These are phyloP conservation scores for Ptychoptera contaminata DNA, from an alignment of 2,888 invertebrate species.

Conservation along the genomic window DNA sequence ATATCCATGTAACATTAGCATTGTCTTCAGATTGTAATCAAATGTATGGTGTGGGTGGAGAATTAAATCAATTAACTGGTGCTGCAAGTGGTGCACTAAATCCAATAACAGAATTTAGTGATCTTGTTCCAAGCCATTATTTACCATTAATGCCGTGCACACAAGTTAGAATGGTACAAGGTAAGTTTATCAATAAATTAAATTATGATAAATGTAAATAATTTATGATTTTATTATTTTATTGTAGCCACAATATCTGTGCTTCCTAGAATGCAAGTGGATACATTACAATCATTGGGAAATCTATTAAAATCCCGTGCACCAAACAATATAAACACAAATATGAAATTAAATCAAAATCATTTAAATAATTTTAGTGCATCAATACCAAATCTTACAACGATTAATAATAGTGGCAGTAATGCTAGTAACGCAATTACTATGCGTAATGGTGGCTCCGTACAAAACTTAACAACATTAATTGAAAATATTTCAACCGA, in stretches of 20 bases:
- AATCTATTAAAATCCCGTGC: conserved; percentile 34
- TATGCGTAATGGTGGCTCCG: conserved; percentile 33
- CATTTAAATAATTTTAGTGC: conserved; percentile 22
- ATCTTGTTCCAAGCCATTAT: conserved; percentile 54
- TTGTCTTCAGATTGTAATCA: conserved; percentile 42
- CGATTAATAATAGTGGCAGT: conserved; percentile 21
- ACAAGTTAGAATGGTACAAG: conserved; percentile 47
- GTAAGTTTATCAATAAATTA: conserved; percentile 27
- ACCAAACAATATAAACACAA: conserved; percentile 31
- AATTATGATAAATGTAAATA: conserved; percentile 24
- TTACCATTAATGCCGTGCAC: conserved; percentile 38
- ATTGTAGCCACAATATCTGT: conserved; percentile 53
- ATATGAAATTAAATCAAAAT: conserved; percentile 13
- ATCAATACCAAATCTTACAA: conserved; percentile 29
- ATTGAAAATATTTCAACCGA: conserved; percentile 17
- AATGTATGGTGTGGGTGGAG: conserved; percentile 33
- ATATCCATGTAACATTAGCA: conserved; percentile 50
- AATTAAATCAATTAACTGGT: conserved; percentile 40
- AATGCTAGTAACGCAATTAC: not conserved
- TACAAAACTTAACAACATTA: conserved; percentile 30
- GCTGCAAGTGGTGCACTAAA: conserved; percentile 53
- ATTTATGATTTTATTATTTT: no score
- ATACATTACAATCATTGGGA: conserved; percentile 57
- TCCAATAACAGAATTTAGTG: conserved; percentile 68
- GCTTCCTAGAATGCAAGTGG: conserved; percentile 55